Evolutionary conservation across 2,797 vertebrate genomes (phyloP).

Genomic region (Mus caroli): DNA sequence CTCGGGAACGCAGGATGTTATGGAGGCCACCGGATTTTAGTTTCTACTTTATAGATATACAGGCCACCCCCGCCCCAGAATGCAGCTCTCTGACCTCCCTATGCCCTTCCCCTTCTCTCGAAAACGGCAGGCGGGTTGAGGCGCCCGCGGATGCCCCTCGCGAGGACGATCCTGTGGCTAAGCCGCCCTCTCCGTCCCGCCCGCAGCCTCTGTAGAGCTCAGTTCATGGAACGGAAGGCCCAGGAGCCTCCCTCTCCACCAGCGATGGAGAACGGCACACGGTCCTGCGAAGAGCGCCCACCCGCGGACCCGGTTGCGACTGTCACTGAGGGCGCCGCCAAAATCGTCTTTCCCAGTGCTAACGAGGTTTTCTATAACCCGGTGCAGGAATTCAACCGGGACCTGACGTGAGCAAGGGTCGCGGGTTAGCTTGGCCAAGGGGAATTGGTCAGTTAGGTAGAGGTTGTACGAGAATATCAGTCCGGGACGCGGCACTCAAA

Average conservation of each 20-base stretch:
- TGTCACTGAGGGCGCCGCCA: conserved; percentile 93
- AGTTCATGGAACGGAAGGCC: neutral
- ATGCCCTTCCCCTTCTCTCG: neutral
- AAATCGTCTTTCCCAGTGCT: conserved; percentile 93
- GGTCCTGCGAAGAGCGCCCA: conserved; percentile 46
- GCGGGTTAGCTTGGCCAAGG: conserved; percentile 28
- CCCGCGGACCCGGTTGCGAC: conserved; percentile 89
- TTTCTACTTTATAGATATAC: neutral
- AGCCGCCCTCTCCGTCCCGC: conserved; percentile 1
- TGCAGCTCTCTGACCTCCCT: neutral
- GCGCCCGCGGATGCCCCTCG: conserved; percentile 17
- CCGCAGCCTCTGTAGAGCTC: conserved; percentile 21
- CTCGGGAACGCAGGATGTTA: neutral
- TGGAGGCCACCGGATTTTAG: neutral
- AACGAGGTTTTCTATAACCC: conserved; percentile 98
- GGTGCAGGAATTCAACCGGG: conserved; percentile 97
- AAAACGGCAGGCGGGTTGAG: neutral
- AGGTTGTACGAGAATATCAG: neutral
- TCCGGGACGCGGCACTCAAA: neutral
- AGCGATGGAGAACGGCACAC: conserved; percentile 53
- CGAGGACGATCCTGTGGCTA: conserved; percentile 44
- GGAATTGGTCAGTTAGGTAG: neutral
- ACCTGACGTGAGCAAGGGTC: conserved; percentile 93
- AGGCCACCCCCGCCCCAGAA: neutral
- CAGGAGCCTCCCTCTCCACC: neutral